phyloP scores from a whole-genome alignment of 2,888 invertebrate genomes.

The Drosophila buzzatii region DNA sequence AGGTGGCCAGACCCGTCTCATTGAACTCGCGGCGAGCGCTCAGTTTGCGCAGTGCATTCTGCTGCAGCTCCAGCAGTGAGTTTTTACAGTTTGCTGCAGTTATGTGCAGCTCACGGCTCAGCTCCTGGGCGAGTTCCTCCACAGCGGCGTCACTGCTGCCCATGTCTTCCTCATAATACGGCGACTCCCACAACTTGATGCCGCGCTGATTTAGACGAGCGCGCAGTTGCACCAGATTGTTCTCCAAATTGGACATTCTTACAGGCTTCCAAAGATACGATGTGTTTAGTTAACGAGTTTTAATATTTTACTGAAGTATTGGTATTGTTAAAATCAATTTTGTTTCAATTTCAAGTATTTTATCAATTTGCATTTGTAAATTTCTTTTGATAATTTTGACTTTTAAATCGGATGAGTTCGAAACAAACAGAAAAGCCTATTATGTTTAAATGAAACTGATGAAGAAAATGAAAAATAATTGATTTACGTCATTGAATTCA shows the following conservation, averaged over 20 bases:
- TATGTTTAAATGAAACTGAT: too few relatives aligned
- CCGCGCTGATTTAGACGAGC: conserved; percentile 89
- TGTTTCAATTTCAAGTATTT: not conserved
- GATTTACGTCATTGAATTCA: too few relatives aligned
- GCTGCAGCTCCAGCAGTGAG: conserved; percentile 55
- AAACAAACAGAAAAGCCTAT: too few relatives aligned
- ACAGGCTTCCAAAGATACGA: too few relatives aligned
- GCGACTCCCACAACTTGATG: conserved; percentile 91
- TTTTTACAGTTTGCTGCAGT: conserved; percentile 38
- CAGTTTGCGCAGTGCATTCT: conserved; percentile 88
- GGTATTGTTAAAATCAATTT: not conserved
- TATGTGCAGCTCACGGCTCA: conserved; percentile 87
- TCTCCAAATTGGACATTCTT: conserved; percentile 86
- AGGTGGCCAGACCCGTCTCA: conserved; percentile 89
- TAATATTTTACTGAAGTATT: not conserved
- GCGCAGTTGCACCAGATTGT: conserved; percentile 88
- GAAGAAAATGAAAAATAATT: too few relatives aligned
- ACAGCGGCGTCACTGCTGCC: conserved; percentile 85
- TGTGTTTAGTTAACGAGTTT: too few relatives aligned
- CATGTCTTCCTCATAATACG: conserved; percentile 87
- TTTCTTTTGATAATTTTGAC: not conserved
- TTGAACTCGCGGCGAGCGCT: conserved; percentile 89
- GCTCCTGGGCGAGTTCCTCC: conserved; percentile 86
- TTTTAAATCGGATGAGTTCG: not conserved
- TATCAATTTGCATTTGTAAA: not conserved